Evolutionary conservation across 2,113 vertebrate genomes (phyloP).

Genomic region (Myotis lucifugus): DNA sequence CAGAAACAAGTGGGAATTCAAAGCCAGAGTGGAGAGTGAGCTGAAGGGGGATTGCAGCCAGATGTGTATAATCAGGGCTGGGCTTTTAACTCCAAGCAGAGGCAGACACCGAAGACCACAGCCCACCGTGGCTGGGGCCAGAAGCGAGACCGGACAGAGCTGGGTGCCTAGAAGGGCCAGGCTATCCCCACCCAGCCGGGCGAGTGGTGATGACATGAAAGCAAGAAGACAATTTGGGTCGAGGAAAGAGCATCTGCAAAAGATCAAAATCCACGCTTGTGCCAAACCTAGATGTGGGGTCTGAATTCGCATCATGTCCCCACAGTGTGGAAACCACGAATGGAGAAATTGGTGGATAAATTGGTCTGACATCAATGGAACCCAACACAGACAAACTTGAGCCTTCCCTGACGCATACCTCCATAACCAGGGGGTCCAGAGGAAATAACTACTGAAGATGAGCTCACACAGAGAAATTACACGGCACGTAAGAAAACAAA

Average conservation of each 20-base stretch:
- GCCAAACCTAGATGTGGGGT: neutral
- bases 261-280: neutral
- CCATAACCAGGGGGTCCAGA: neutral
- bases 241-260: neutral
- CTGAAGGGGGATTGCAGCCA: neutral
- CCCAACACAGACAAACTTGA: neutral
- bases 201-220: neutral
- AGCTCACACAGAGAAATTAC: neutral
- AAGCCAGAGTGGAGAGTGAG: neutral
- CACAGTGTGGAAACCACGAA: neutral
- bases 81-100: neutral
- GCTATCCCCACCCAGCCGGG: neutral
- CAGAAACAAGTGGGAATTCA: slow-evolving; percentile 9
- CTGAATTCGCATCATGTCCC: neutral
- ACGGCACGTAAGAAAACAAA: neutral
- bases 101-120: neutral
- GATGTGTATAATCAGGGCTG: neutral
- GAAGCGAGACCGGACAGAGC: neutral
- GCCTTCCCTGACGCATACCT: neutral
- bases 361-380: neutral
- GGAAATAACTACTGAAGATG: neutral
- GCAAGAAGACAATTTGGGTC: neutral
- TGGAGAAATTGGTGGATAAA: neutral
- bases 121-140: neutral
- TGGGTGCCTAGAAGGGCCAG: neutral